A percentile compares a stretch with the other conserved stretches of the same genome.
These are phyloP conservation scores for Chrysomallon squamiferum DNA, from an alignment of 1,140 invertebrate genomes.

Conservation along the genomic window DNA sequence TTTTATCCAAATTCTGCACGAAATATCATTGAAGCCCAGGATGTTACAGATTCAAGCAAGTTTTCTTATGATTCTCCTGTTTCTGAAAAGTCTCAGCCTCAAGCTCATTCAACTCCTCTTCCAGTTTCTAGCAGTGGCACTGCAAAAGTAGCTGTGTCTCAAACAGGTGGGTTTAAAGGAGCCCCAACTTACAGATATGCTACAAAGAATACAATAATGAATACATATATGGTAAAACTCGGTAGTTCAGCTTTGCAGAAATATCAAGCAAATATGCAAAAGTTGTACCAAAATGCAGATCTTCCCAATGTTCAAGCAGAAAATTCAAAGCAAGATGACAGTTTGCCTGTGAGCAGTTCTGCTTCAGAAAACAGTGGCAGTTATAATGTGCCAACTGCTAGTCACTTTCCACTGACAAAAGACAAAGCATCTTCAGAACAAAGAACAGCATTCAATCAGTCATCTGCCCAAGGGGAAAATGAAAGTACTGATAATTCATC, in stretches of 20 bases:
- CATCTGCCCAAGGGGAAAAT: neutral
- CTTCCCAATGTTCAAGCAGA: neutral
- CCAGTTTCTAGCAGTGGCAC: neutral
- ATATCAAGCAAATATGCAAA: slow-evolving; percentile 45
- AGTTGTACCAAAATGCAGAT: slow-evolving; percentile 32
- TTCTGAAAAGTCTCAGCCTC: neutral
- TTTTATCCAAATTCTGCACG: neutral
- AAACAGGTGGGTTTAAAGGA: slow-evolving; percentile 9
- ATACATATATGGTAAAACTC: slow-evolving; percentile 58
- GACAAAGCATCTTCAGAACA: neutral
- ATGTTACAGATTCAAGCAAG: slow-evolving; percentile 5
- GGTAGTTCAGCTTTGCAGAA: slow-evolving; percentile 47
- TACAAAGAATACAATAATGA: slow-evolving; percentile 60
- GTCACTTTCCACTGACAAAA: neutral
- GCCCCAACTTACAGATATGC: slow-evolving; percentile 56
- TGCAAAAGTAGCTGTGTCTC: neutral
- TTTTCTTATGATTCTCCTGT: slow-evolving; percentile 14
- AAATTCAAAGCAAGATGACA: too few relatives aligned
- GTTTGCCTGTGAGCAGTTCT: neutral
- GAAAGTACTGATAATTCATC: slow-evolving; percentile 1
- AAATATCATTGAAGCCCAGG: neutral
- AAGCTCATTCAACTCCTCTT: slow-evolving; percentile 2
- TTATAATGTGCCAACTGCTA: neutral
- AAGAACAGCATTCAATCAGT: neutral
- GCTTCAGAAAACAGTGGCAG: slow-evolving; percentile 20